phyloP scores from a whole-genome alignment of 1,140 invertebrate species.

The Cataglyphis hispanica region DNA sequence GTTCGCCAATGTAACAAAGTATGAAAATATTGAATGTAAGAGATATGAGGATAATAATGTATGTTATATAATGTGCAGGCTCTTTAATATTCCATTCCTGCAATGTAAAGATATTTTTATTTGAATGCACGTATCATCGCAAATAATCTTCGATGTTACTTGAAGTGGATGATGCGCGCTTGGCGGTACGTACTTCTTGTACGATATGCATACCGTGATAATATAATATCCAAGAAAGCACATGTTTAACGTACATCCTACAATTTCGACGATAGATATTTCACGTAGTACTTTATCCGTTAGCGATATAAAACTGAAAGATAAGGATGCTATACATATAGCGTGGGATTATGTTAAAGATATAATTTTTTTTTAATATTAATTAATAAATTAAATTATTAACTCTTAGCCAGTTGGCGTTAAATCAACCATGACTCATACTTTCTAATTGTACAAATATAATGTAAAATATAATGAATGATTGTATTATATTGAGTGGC shows the following conservation, averaged over 20 bases:
- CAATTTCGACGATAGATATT: conserved; percentile 74
- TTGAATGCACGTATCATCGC: not conserved
- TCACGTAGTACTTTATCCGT: conserved; percentile 55
- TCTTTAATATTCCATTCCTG: conserved; percentile 70
- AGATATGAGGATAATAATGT: conserved; percentile 65
- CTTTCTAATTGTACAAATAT: not conserved
- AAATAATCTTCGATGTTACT: conserved; percentile 2
- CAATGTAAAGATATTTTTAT: not conserved
- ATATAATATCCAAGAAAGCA: conserved; percentile 67
- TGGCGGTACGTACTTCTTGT: conserved; percentile 7
- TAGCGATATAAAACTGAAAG: conserved; percentile 60
- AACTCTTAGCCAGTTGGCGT: too few relatives aligned
- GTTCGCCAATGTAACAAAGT: conserved; percentile 76
- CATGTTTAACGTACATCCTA: conserved; percentile 59
- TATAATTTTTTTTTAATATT: not conserved
- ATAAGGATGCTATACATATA: too few relatives aligned
- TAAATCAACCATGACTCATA: too few relatives aligned
- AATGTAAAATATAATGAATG: not conserved
- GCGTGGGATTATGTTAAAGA: too few relatives aligned
- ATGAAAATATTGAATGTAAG: conserved; percentile 76
- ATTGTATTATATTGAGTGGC: too few relatives aligned
- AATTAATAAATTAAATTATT: not conserved
- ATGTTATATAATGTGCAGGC: conserved; percentile 56
- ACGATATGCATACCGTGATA: conserved; percentile 62
- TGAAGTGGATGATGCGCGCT: conserved; percentile 8